These are phyloP conservation scores for Calidris pugnax DNA, from an alignment of 2,113 vertebrate species.

Conservation along the genomic window DNA sequence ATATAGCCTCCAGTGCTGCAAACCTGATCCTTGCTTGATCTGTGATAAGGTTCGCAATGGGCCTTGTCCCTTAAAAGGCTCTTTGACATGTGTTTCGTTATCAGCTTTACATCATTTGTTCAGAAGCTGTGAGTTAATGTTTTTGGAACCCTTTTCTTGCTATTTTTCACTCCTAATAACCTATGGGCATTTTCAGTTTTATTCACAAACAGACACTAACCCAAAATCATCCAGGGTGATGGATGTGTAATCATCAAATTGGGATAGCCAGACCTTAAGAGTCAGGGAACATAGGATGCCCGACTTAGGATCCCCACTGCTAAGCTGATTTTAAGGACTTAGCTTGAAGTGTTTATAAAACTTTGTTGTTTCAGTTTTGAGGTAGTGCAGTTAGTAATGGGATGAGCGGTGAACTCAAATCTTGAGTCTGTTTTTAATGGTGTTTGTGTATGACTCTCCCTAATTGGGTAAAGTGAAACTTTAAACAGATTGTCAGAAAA, in stretches of 20 bases:
- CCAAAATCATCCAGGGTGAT: rapidly evolving
- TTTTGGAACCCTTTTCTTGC: neutral
- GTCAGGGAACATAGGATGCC: neutral
- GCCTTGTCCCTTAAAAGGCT: too few species aligned
- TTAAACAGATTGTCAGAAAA: neutral
- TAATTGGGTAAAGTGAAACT: neutral
- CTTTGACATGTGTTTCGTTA: rapidly evolving
- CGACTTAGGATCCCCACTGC: neutral
- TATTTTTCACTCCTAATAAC: neutral
- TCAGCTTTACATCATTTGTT: neutral
- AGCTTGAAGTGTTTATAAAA: neutral
- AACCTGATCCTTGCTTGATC: rapidly evolving
- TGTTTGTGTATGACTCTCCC: neutral
- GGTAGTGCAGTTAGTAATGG: neutral
- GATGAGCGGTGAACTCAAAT: neutral
- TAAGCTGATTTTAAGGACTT: neutral
- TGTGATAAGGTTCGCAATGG: rapidly evolving
- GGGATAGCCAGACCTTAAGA: neutral
- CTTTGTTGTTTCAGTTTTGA: neutral
- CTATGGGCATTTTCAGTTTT: rapidly evolving
- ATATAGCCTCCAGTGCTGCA: rapidly evolving
- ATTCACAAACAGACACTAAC: neutral
- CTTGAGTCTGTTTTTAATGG: neutral
- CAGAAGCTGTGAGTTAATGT: neutral
- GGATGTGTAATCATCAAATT: neutral